These are phyloP conservation scores for Condylura cristata DNA, from an alignment of 2,113 vertebrate genomes.

Conservation along the genomic window DNA sequence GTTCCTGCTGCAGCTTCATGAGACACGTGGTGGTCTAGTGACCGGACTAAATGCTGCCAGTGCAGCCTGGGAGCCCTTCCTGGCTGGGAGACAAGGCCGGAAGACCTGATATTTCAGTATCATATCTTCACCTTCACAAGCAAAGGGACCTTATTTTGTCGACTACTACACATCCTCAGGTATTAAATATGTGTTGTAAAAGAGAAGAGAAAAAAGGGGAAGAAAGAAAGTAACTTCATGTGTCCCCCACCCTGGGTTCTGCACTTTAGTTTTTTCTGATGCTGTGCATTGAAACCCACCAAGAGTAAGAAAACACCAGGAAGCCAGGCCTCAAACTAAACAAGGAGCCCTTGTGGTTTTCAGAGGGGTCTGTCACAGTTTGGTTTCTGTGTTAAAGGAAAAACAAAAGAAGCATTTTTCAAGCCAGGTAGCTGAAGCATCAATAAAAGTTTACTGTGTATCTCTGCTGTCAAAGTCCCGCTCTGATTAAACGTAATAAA, in stretches of 20 bases:
- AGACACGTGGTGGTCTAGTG: too few relatives aligned
- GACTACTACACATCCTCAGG: not conserved
- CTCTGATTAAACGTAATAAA: constrained; percentile 79
- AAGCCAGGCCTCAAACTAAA: not conserved
- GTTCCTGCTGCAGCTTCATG: too few relatives aligned
- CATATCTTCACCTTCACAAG: too few relatives aligned
- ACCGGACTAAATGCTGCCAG: too few relatives aligned
- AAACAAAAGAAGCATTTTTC: constrained; percentile 56
- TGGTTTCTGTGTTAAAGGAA: constrained; percentile 39
- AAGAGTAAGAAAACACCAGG: not conserved
- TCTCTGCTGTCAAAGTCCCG: constrained; percentile 71
- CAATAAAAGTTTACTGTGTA: constrained; percentile 51
- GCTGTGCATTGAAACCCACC: not conserved
- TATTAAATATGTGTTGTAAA: not conserved
- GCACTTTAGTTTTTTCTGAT: not conserved
- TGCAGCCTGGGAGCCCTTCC: too few relatives aligned
- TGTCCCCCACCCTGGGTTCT: not conserved
- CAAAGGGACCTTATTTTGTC: not conserved
- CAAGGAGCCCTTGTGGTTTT: not conserved
- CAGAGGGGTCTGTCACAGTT: not conserved
- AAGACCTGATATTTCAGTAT: too few relatives aligned
- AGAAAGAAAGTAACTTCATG: not conserved
- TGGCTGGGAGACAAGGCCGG: too few relatives aligned
- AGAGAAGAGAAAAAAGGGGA: not conserved
- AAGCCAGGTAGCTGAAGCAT: not conserved